A percentile compares a stretch with the other conserved stretches of the same genome.
Conservation (phyloP, 2,888 invertebrate genomes). For the Tenodera sinensis region DNA sequence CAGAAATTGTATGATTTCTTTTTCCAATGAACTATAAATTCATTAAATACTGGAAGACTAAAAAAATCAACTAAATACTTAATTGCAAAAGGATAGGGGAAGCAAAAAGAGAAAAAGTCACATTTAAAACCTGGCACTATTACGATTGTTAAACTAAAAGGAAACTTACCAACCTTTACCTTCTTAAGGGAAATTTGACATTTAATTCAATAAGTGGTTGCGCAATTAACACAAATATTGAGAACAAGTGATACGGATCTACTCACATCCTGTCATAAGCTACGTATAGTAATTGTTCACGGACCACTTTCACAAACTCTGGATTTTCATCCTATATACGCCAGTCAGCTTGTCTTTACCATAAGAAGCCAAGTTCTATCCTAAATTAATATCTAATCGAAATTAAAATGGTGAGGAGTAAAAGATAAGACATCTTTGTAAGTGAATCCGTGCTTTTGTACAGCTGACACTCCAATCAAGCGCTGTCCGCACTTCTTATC, state of each 20-base stretch:
- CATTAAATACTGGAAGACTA: not conserved
- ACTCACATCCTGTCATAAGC: constrained; percentile 7
- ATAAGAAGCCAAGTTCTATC: constrained; percentile 9
- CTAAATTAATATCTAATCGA: constrained; percentile 17
- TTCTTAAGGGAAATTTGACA: not conserved
- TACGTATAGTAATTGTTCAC: constrained; percentile 7
- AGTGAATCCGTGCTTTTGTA: constrained; percentile 1
- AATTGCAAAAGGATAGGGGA: not conserved
- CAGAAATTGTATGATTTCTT: not conserved
- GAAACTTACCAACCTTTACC: not conserved
- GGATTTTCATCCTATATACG: not conserved
- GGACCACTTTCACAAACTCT: not conserved
- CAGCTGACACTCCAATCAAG: constrained; percentile 17
- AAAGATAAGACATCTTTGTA: constrained; percentile 14
- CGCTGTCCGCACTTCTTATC: constrained; percentile 23
- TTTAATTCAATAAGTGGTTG: not conserved
- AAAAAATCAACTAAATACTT: not conserved
- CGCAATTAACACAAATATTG: constrained; percentile 7
- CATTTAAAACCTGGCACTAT: not conserved
- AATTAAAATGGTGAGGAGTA: constrained; percentile 13
- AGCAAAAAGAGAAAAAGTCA: not conserved
- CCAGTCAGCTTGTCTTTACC: not conserved
- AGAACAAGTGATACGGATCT: constrained; percentile 6
- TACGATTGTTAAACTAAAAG: not conserved
- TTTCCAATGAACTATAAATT: not conserved